Evolutionary conservation across 2,888 invertebrate genomes (phyloP), one percentile per base, ranked within the genome.

Genomic region (Nomada ferruginata): DNA sequence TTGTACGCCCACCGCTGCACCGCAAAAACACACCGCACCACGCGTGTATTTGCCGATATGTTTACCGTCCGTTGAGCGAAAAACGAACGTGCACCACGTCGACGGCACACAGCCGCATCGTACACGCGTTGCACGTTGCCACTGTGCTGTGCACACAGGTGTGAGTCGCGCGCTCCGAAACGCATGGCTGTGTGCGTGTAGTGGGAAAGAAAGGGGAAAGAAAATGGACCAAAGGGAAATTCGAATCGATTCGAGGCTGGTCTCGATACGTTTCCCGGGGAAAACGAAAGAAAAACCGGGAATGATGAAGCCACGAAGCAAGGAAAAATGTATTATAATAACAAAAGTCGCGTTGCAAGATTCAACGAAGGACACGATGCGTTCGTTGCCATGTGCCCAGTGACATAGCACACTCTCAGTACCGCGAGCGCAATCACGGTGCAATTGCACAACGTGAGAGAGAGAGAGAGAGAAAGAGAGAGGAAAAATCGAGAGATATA

Each of bases 361-460:
- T 71, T 60, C 76, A 72, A 47, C 64, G 72, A 65, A 59, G 69
- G 64, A 52, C 64, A 66, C 73, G 73, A 4, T 70, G 82, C 82
- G 76, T 52, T 61, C 65, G 77, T 82, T 77, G 83, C 83, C 83
- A 83, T 83, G 82, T 82, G 83, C 83, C 36, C 82, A 82, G 76
- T 82, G 76, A 82, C 76, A 82, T 26, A 36, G 71, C 66, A 57
- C 55, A 29, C 65, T 47, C 36, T 36, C 7, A n/a, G 9, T 0
- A 20, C 13, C 53, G 18, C 23, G 13, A 1, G 42, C 11, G 47
- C 26, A 53, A 10, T 13, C 44, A 23, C 47, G 60, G 44, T n/a
- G 52, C 15, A 50, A 55, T 52, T 74, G 47, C 50, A 53, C 36
- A 18, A 20, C n/a, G 44, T 57, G 69, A n/a, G 59, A 9, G 20